Evolutionary conservation across 2,797 vertebrate genomes (phyloP).

Genomic region (Onychomys leucogaster): DNA sequence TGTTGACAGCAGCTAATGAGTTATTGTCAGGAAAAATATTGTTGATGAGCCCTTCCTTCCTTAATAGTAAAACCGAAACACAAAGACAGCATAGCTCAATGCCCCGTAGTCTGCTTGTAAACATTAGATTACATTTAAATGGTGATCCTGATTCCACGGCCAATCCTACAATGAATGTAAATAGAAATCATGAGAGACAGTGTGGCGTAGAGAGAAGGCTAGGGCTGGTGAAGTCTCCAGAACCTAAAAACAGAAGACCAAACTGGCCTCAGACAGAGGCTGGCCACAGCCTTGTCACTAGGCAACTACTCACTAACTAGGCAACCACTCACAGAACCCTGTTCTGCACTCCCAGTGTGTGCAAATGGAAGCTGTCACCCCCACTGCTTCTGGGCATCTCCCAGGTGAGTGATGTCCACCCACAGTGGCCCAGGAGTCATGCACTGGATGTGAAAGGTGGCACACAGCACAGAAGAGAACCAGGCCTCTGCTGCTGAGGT

Average conservation of each 20-base stretch:
- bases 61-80: slow-evolving; percentile 70
- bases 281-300: background rate
- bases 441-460: background rate
- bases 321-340: background rate
- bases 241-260: background rate
- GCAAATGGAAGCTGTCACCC: background rate
- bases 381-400: background rate
- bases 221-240: background rate
- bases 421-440: background rate
- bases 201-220: background rate
- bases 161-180: background rate
- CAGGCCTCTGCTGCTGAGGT: background rate
- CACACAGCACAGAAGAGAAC: background rate
- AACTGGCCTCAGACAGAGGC: background rate
- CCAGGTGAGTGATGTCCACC: background rate
- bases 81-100: slow-evolving; percentile 35
- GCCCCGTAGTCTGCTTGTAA: slow-evolving; percentile 39
- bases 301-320: too few species aligned
- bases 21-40: slow-evolving; percentile 65
- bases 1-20: slow-evolving; percentile 78
- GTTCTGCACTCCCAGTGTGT: background rate
- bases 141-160: background rate
- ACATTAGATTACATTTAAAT: slow-evolving; percentile 58
- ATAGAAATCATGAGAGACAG: background rate
- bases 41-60: slow-evolving; percentile 66